Conservation (phyloP, 2,113 vertebrate genomes). For the Mirza zaza region DNA sequence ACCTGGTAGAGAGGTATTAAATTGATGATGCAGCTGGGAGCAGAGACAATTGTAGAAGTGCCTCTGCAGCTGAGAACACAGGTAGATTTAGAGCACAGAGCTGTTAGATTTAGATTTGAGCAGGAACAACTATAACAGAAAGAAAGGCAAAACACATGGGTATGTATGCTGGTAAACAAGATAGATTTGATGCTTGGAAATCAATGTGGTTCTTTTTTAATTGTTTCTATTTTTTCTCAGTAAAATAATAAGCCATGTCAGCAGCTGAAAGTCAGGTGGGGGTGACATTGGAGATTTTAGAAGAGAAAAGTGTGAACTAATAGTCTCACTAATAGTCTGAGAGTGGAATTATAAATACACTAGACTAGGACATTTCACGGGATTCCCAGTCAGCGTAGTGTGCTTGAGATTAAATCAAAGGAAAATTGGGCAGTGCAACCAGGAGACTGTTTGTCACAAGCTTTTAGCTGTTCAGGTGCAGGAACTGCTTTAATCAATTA, state of each 20-base stretch:
- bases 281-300: not conserved
- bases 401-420: not conserved
- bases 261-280: not conserved
- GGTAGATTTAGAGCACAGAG: not conserved
- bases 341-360: not conserved
- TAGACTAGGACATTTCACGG: not conserved
- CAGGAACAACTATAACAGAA: not conserved
- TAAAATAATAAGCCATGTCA: not conserved
- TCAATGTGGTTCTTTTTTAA: not conserved
- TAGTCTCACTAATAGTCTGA: not conserved
- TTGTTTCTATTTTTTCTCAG: slow-evolving; percentile 32
- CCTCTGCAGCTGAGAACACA: not conserved
- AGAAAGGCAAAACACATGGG: not conserved
- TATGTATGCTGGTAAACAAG: not conserved
- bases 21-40: not conserved
- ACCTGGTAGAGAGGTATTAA: not conserved
- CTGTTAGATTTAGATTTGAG: not conserved
- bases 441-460: not conserved
- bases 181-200: not conserved
- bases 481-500: not conserved
- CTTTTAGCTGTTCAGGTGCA: not conserved
- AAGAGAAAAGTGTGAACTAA: not conserved
- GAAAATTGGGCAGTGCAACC: not conserved
- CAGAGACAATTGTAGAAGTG: not conserved
- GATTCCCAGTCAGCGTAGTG: not conserved